These are phyloP conservation scores for Caradrina clavipalpis DNA, from an alignment of 2,888 invertebrate species.

Conservation along the genomic window DNA sequence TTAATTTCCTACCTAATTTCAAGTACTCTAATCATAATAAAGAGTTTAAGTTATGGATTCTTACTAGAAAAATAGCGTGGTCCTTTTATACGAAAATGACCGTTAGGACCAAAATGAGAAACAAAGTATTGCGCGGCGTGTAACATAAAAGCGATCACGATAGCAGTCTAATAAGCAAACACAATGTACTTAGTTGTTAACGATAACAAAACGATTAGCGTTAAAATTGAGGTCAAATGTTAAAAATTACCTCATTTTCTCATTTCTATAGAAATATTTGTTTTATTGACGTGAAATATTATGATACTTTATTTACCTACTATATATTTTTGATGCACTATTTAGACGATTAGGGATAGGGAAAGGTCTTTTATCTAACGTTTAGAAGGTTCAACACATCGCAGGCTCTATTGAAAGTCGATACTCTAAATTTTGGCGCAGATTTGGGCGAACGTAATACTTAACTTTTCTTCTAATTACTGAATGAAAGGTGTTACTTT, in stretches of 20 bases:
- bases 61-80: neutral
- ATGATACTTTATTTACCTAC: constrained; percentile 6
- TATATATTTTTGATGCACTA: constrained; percentile 46
- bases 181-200: constrained; percentile 34
- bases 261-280: neutral
- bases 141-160: constrained; percentile 40
- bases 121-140: constrained; percentile 25
- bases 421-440: constrained; percentile 61
- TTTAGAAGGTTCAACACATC: constrained; percentile 58
- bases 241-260: constrained; percentile 21
- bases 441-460: constrained; percentile 52
- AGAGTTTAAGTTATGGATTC: neutral
- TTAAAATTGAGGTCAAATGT: constrained; percentile 37
- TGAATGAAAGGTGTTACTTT: constrained; percentile 25
- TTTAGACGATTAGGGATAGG: constrained; percentile 38
- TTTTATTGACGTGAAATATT: neutral
- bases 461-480: constrained; percentile 24
- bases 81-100: constrained; percentile 1
- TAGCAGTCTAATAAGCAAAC: constrained; percentile 43
- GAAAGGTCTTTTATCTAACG: constrained; percentile 53
- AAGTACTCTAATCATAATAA: neutral
- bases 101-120: constrained; percentile 8
- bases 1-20: neutral
- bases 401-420: constrained; percentile 64
- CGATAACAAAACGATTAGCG: constrained; percentile 28